These are phyloP conservation scores for Cloeon dipterum DNA, from an alignment of 2,888 invertebrate genomes.

Conservation along the genomic window DNA sequence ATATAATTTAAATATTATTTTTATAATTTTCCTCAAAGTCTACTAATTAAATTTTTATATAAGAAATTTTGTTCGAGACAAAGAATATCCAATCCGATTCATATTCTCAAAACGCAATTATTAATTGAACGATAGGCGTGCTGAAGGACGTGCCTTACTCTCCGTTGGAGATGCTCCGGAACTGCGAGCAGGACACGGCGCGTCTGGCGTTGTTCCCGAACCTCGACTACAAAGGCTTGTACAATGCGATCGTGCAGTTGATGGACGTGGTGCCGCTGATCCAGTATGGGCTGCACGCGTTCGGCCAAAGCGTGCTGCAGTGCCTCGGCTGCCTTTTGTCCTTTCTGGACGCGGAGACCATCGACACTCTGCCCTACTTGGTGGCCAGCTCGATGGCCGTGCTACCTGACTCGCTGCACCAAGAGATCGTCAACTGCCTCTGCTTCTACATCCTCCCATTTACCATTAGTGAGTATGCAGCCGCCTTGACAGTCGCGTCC, in stretches of 20 bases:
- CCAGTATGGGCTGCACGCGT: constrained; percentile 70
- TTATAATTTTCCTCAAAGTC: too few relatives aligned
- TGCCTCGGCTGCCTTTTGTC: constrained; percentile 86
- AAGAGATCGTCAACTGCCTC: constrained; percentile 81
- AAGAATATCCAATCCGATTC: too few relatives aligned
- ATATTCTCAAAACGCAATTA: too few relatives aligned
- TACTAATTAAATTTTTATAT: too few relatives aligned
- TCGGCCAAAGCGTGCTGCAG: constrained; percentile 82
- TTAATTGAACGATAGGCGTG: too few relatives aligned
- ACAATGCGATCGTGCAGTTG: constrained; percentile 68
- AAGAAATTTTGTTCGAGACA: too few relatives aligned
- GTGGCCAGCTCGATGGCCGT: constrained; percentile 86
- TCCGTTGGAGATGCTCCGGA: constrained; percentile 74
- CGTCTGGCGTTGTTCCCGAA: constrained; percentile 86
- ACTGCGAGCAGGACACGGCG: constrained; percentile 61
- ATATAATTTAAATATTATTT: too few relatives aligned
- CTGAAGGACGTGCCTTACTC: constrained; percentile 90
- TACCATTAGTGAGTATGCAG: constrained; percentile 67
- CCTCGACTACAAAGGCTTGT: constrained; percentile 89
- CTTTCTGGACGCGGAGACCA: constrained; percentile 86
- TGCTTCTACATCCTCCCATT: constrained; percentile 93
- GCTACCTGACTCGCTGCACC: constrained; percentile 72
- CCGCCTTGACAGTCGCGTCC: background rate
- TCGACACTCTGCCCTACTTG: constrained; percentile 86
- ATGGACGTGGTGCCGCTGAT: constrained; percentile 86